Conservation (phyloP, 2,797 vertebrate species). For the Dromococcyx pavoninus region DNA sequence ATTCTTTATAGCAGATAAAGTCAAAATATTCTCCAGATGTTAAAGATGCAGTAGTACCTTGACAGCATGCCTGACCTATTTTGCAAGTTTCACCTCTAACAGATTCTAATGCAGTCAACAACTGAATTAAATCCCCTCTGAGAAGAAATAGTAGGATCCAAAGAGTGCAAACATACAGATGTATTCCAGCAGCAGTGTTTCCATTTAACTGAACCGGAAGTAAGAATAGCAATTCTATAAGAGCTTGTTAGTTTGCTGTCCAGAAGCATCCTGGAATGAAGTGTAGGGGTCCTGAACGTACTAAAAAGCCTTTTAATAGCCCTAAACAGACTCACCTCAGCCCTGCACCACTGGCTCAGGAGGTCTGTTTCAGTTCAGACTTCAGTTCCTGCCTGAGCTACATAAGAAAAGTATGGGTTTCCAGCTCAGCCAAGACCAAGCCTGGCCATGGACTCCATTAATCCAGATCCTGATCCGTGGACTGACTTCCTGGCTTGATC, state of each 20-base stretch:
- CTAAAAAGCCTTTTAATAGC: background rate
- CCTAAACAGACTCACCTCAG: background rate
- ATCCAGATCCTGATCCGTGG: background rate
- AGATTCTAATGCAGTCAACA: background rate
- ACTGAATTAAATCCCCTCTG: background rate
- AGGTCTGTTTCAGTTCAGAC: background rate
- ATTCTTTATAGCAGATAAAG: background rate
- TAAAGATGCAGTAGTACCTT: background rate
- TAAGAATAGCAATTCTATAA: background rate
- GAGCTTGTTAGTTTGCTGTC: background rate
- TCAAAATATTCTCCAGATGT: background rate
- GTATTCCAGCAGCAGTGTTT: background rate
- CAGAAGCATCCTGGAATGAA: background rate
- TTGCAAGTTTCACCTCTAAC: background rate
- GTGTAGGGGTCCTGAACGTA: background rate
- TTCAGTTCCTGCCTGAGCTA: background rate
- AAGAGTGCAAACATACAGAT: background rate
- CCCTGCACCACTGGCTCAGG: background rate
- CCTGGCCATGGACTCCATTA: background rate
- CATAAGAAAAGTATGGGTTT: accelerated
- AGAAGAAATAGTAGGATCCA: background rate
- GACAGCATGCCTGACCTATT: background rate
- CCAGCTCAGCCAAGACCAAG: background rate
- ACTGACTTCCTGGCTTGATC: background rate
- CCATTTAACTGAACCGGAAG: background rate